Evolutionary conservation across 1,140 invertebrate species (phyloP), one percentile per base, ranked within the genome.

Genomic region (Drosophila orena): DNA sequence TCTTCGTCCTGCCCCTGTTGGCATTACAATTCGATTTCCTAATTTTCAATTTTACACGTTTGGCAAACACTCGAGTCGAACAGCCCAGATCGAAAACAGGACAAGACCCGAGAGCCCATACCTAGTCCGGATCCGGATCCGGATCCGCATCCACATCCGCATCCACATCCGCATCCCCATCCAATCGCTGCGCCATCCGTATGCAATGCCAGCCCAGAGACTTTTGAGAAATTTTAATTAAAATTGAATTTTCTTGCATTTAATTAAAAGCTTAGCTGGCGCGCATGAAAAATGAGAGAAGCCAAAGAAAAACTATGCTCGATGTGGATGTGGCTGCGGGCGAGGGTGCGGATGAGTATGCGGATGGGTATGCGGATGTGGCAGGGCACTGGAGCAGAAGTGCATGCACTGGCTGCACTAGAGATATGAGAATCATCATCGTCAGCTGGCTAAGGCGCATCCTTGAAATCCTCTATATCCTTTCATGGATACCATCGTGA

Each of bases 41-140:
- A 88, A 88, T 88, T 88, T 88, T 88, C 83, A 88, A 88, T 88
- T 88, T 88, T 88, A 88, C 83, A 88, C 83, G 83, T 88, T 88
- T 88, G 83, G 84, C 83, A 88, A 88, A 88, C 83, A 88, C 70
- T 88, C 59, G 42, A 75, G 58, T 38, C 58, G 53, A 64, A 65
- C 56, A 79, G 46, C 53, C 55, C 65, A 52, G 57, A 60, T 59
- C 76, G 65, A 72, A 46, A 73, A 47, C 56, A 35, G 74, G 58
- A 73, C 73, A 53, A 56, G 52, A 49, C 43, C 35, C 43, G 24
- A 47, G n/a, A 30, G 14, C 52, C 44, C 35, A 22, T n/a, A 53
- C 35, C 35, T 38, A 60, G 38, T 34, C 42, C 59, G n/a, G 17
- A 75, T 64, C 46, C 46, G 50, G 17, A 50, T 49, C 44, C 44